phyloP scores from a whole-genome alignment of 2,113 vertebrate species.

The Chaetops frenatus region DNA sequence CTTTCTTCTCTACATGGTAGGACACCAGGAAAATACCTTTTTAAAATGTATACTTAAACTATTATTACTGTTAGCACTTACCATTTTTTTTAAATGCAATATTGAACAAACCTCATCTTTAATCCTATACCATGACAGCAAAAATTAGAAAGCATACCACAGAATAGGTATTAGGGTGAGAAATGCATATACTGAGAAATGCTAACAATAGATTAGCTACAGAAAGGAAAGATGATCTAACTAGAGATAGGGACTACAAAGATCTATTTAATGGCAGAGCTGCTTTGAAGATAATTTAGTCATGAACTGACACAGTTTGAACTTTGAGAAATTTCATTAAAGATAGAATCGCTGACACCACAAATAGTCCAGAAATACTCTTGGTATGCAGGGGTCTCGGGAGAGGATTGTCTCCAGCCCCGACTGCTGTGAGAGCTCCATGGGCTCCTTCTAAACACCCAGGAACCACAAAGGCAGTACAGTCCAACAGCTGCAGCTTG shows the following conservation, averaged over 20 bases:
- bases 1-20: neutral
- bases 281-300: neutral
- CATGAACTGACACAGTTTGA: neutral
- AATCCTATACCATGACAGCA: neutral
- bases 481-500: neutral
- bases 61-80: neutral
- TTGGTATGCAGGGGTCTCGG: accelerated
- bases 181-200: neutral
- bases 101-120: neutral
- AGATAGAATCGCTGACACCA: neutral
- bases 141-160: neutral
- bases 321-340: neutral
- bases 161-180: neutral
- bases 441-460: neutral
- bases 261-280: neutral
- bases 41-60: neutral
- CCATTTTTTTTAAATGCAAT: neutral
- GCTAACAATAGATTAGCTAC: neutral
- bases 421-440: neutral
- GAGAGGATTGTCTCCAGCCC: neutral
- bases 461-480: accelerated
- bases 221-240: neutral
- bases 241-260: neutral
- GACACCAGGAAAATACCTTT: neutral
- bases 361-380: neutral